Conservation (phyloP, 2,113 vertebrate species). For the Rattus norvegicus region GRCr8 NC_086019.1:30824501-30825000, state of each 20-base stretch:
- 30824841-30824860: not conserved
- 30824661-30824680: not conserved
- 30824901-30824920: not conserved
- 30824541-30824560: not conserved
- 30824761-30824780: not conserved
- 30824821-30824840: not conserved
- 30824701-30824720: not conserved
- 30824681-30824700: not conserved
- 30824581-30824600: too few relatives aligned
- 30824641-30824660: not conserved
- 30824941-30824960: not conserved
- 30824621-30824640: not conserved
- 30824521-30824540: not conserved
- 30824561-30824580: not conserved
- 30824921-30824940: not conserved
- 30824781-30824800: too few relatives aligned
- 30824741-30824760: not conserved
- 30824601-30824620: rapidly evolving
- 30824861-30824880: not conserved
- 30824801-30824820: not conserved
- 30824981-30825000: not conserved
- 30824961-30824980: not conserved
- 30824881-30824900: not conserved
- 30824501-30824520: not conserved
- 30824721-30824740: not conserved